Evolutionary conservation across 2,888 invertebrate species (phyloP).

Genomic region (Coleophora flavipennella): DNA sequence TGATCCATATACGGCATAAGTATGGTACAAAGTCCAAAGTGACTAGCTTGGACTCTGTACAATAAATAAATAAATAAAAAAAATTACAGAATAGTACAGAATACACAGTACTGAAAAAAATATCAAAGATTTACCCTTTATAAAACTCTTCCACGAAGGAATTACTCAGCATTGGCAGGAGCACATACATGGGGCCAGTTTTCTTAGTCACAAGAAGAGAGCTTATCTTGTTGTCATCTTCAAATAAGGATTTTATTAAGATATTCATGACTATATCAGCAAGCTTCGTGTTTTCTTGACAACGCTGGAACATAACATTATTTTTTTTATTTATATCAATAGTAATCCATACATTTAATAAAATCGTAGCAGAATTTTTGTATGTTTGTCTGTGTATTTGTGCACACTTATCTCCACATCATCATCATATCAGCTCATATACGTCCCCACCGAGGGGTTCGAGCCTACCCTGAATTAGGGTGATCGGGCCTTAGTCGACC

Average conservation of each 20-base stretch:
- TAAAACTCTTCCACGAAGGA: background rate
- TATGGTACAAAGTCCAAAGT: no score
- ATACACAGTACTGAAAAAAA: background rate
- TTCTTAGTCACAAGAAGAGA: background rate
- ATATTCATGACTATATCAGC: slow-evolving; percentile 26
- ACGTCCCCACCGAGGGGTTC: no score
- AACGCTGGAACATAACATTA: slow-evolving; percentile 7
- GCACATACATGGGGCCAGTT: background rate
- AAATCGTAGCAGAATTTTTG: no score
- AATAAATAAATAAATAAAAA: background rate
- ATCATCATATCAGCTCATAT: no score
- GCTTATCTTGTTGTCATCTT: slow-evolving; percentile 16
- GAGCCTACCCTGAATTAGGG: no score
- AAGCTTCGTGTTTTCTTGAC: slow-evolving; percentile 5
- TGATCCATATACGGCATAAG: no score
- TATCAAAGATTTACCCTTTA: background rate
- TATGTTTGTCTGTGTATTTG: no score
- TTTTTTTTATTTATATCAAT: no score
- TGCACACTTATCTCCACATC: no score
- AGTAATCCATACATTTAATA: no score
- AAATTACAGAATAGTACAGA: background rate
- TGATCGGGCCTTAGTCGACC: no score
- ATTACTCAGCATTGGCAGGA: background rate
- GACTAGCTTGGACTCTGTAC: slow-evolving; percentile 10
- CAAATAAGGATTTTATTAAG: slow-evolving; percentile 29